A percentile compares a stretch with the other conserved stretches of the same genome.
phyloP scores from a whole-genome alignment of 2,113 vertebrate species.

The Tragulus kanchil region DNA sequence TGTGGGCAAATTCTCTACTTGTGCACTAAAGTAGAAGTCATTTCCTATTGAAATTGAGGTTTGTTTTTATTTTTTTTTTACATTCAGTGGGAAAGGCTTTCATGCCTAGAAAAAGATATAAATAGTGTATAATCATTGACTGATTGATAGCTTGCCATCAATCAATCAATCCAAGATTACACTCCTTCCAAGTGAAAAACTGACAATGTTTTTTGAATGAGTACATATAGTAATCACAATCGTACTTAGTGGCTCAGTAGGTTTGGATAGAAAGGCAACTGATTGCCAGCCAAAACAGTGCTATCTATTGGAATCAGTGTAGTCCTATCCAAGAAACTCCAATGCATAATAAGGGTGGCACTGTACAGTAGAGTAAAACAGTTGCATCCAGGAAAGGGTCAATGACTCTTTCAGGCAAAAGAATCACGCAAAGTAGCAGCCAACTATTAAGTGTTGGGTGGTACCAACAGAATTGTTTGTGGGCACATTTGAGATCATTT shows the following conservation, averaged over 20 bases:
- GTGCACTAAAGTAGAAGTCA: not conserved
- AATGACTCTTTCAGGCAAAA: not conserved
- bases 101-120: not conserved
- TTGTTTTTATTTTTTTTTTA: not conserved
- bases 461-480: not conserved
- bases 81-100: not conserved
- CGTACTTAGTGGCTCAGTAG: not conserved
- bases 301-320: not conserved
- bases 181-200: not conserved
- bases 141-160: not conserved
- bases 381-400: not conserved
- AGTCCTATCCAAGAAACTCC: not conserved
- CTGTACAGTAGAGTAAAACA: not conserved
- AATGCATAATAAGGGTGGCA: not conserved
- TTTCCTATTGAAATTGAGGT: not conserved
- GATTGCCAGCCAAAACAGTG: not conserved
- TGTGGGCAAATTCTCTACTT: not conserved
- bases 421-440: not conserved
- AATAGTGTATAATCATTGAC: not conserved
- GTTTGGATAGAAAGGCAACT: not conserved
- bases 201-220: not conserved
- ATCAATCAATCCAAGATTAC: not conserved
- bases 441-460: not conserved
- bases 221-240: not conserved
- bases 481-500: not conserved